A percentile compares a stretch with the other conserved stretches of the same genome.
Conservation (phyloP, 2,797 vertebrate species). For the Cryptoprocta ferox region DNA sequence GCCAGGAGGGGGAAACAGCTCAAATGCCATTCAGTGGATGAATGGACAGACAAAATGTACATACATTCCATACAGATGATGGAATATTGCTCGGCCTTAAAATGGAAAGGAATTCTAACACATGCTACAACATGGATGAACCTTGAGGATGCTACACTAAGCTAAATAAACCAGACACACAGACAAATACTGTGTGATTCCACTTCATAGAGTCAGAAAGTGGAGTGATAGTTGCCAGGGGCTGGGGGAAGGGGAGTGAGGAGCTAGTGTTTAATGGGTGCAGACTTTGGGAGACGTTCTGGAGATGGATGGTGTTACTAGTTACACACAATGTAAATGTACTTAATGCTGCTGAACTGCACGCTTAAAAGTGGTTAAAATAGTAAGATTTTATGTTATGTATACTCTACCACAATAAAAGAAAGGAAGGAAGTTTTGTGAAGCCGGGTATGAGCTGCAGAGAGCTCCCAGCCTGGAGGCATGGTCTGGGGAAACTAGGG, state of each 20-base stretch:
- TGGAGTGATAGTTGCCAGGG: background rate
- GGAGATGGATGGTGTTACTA: background rate
- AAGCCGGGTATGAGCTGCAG: background rate
- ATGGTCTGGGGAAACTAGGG: accelerated
- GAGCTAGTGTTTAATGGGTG: background rate
- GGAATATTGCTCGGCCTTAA: background rate
- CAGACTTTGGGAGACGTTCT: background rate
- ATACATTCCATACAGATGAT: no score
- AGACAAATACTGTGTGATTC: background rate
- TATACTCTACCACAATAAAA: background rate
- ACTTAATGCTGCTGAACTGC: background rate
- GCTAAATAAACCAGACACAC: background rate
- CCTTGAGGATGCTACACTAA: background rate
- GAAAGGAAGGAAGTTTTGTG: background rate
- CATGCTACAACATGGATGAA: background rate
- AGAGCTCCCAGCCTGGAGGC: background rate
- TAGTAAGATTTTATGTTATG: background rate
- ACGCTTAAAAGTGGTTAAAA: background rate
- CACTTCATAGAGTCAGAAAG: background rate
- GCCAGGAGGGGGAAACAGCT: no score
- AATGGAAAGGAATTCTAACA: background rate
- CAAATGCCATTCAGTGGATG: background rate
- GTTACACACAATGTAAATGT: background rate
- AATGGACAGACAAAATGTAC: background rate
- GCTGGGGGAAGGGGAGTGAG: background rate